phyloP scores from a whole-genome alignment of 1,140 invertebrate species.

The Aphaenogaster rudis region DNA sequence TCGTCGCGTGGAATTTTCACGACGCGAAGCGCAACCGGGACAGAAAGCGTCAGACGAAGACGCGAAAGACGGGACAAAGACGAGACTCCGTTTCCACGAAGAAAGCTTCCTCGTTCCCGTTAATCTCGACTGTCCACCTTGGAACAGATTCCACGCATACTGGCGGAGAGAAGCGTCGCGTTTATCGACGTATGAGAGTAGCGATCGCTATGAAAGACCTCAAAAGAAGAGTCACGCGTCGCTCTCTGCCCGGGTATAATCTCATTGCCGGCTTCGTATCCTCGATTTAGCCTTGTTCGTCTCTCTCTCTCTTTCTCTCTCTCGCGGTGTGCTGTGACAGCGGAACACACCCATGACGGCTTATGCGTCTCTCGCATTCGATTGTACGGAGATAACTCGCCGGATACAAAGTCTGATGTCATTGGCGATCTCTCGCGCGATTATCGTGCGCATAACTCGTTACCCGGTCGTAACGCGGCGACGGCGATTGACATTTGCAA shows the following conservation, averaged over 20 bases:
- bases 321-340: slow-evolving; percentile 46
- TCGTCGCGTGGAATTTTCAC: slow-evolving; percentile 21
- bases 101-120: slow-evolving; percentile 61
- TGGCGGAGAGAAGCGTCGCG: slow-evolving; percentile 29
- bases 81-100: background rate
- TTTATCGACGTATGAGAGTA: slow-evolving; percentile 30
- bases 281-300: slow-evolving; percentile 49
- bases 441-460: slow-evolving; percentile 45
- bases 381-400: slow-evolving; percentile 54
- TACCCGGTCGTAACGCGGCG: slow-evolving; percentile 31
- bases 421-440: slow-evolving; percentile 65
- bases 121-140: slow-evolving; percentile 56
- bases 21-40: background rate
- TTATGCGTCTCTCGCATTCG: slow-evolving; percentile 62
- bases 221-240: slow-evolving; percentile 1
- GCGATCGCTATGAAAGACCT: background rate
- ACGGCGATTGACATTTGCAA: slow-evolving; percentile 71
- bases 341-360: slow-evolving; percentile 64
- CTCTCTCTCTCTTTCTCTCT: background rate
- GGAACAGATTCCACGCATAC: slow-evolving; percentile 62
- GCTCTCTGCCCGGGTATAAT: background rate
- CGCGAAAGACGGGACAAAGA: background rate
- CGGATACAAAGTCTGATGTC: slow-evolving; percentile 66
- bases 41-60: background rate
- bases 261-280: background rate